These are phyloP conservation scores for Empidonax traillii DNA, from an alignment of 2,113 vertebrate genomes.

Conservation along the genomic window DNA sequence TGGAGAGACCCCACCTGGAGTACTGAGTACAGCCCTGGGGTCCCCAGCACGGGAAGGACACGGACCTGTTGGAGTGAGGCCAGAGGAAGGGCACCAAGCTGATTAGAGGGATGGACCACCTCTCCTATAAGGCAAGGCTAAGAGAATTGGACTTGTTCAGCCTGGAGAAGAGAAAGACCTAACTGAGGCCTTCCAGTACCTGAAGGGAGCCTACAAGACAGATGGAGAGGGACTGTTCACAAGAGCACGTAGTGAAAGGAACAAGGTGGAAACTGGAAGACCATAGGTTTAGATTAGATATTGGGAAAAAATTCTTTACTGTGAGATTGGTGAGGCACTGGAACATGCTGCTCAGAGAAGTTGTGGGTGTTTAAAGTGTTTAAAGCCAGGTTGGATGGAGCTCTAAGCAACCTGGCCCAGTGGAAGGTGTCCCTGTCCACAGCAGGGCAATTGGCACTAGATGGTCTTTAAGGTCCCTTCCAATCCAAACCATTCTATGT, in stretches of 20 bases:
- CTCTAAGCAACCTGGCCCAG: neutral
- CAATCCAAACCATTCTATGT: neutral
- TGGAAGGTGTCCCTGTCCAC: neutral
- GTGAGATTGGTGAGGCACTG: neutral
- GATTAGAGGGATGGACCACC: neutral
- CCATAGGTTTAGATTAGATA: neutral
- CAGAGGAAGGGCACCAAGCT: neutral
- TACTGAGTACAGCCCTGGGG: neutral
- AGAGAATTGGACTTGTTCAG: neutral
- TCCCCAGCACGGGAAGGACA: neutral
- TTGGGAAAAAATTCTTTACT: neutral
- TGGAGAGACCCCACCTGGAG: neutral
- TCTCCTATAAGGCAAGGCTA: neutral
- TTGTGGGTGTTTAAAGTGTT: neutral
- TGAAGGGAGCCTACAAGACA: neutral
- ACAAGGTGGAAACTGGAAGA: neutral
- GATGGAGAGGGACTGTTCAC: neutral
- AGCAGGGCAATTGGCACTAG: neutral
- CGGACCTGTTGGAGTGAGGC: neutral
- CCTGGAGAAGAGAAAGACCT: neutral
- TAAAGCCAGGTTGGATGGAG: neutral
- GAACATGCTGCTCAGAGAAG: neutral
- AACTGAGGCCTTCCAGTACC: neutral
- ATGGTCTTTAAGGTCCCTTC: neutral
- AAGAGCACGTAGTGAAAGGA: neutral